These are phyloP conservation scores for Zeuzera pyrina DNA, from an alignment of 2,888 invertebrate species.

Conservation along the genomic window DNA sequence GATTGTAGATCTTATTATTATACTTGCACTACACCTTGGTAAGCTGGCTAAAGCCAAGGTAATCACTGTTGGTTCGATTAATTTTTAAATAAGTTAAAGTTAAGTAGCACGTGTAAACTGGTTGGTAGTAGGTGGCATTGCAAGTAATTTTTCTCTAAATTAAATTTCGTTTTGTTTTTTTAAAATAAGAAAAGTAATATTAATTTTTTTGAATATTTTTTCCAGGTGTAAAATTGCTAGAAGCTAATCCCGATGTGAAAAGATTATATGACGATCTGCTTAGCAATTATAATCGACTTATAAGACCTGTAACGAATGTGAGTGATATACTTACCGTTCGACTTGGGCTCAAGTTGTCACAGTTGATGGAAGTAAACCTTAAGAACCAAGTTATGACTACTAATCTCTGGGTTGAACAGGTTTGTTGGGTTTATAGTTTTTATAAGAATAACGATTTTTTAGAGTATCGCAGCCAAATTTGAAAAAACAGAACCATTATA, in stretches of 20 bases:
- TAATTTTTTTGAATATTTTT: not conserved
- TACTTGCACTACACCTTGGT: too few species aligned
- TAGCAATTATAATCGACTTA: slow-evolving; percentile 95
- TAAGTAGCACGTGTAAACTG: not conserved
- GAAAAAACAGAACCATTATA: too few species aligned
- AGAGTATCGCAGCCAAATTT: too few species aligned
- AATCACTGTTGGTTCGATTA: too few species aligned
- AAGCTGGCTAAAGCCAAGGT: too few species aligned
- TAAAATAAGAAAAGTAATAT: too few species aligned
- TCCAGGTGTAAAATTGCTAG: slow-evolving; percentile 64
- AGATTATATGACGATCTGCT: slow-evolving; percentile 96
- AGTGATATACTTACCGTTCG: slow-evolving; percentile 93
- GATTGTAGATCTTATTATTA: too few species aligned
- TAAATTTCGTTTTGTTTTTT: too few species aligned
- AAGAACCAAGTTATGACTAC: slow-evolving; percentile 97
- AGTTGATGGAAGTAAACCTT: slow-evolving; percentile 92
- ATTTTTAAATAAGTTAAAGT: too few species aligned
- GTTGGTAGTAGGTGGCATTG: not conserved
- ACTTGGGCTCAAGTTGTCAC: slow-evolving; percentile 90
- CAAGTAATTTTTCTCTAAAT: too few species aligned
- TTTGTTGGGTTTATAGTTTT: slow-evolving; percentile 48
- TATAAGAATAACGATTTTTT: too few species aligned
- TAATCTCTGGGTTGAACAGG: slow-evolving; percentile 95
- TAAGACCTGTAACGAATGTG: slow-evolving; percentile 94
- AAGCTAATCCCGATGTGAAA: slow-evolving; percentile 95